A percentile compares a stretch with the other conserved stretches of the same genome.
These are phyloP conservation scores for Enteromius unitaeniatus DNA, from an alignment of 2,797 vertebrate genomes.

Conservation along the genomic window DNA sequence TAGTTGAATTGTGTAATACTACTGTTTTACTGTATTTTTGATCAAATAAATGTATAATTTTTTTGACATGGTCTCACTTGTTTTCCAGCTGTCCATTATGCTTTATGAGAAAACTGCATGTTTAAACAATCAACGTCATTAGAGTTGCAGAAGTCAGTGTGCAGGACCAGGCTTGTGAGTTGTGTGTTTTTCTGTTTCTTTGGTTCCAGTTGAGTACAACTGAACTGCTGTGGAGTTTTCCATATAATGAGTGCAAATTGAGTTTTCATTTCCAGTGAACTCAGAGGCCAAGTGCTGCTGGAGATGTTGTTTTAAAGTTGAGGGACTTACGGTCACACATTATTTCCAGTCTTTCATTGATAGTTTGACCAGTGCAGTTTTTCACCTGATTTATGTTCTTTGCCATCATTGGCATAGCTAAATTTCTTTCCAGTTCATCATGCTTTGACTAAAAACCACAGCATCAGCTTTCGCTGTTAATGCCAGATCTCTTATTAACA, in stretches of 20 bases:
- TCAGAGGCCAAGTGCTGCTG: conserved; percentile 15
- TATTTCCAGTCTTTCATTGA: conserved; percentile 27
- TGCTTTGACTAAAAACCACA: conserved; percentile 50
- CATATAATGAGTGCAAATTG: conserved; percentile 34
- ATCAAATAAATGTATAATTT: neutral
- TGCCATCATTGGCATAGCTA: neutral
- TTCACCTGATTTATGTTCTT: conserved; percentile 27
- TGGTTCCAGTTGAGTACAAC: conserved; percentile 31
- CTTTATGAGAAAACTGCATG: neutral
- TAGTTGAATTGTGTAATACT: neutral
- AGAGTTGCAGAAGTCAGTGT: conserved; percentile 24
- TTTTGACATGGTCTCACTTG: neutral
- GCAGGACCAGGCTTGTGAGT: conserved; percentile 41
- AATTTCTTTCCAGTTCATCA: conserved; percentile 46
- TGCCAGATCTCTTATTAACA: conserved; percentile 66
- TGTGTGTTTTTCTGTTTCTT: conserved; percentile 27
- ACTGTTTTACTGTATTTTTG: neutral
- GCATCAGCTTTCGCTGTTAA: conserved; percentile 68
- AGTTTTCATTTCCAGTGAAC: conserved; percentile 37
- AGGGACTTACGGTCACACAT: conserved; percentile 30
- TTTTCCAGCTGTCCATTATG: neutral
- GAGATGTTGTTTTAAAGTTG: conserved; percentile 35
- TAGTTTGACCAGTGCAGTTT: conserved; percentile 15
- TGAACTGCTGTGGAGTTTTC: conserved; percentile 36
- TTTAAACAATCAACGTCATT: conserved; percentile 11